A percentile compares a stretch with the other conserved stretches of the same genome.
phyloP scores from a whole-genome alignment of 2,113 vertebrate genomes.

The Rhea pennata region DNA sequence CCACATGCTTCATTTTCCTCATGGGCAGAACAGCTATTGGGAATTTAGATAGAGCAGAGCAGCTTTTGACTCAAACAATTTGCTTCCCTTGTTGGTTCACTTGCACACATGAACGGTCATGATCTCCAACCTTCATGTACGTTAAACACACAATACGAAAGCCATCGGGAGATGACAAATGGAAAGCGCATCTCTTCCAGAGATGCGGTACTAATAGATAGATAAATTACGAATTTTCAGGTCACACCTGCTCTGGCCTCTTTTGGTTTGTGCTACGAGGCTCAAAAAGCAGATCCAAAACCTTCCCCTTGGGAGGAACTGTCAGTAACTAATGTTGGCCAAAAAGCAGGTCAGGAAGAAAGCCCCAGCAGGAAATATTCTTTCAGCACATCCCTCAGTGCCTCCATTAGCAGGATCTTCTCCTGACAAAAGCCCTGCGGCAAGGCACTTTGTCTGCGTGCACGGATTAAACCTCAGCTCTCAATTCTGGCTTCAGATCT shows the following conservation, averaged over 20 bases:
- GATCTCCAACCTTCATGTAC: neutral
- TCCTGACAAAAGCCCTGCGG: neutral
- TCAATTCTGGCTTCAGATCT: neutral
- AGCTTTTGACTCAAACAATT: neutral
- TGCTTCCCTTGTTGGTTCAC: neutral
- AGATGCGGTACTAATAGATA: neutral
- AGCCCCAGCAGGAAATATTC: neutral
- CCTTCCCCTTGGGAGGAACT: neutral
- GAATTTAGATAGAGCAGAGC: neutral
- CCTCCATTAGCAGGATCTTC: neutral
- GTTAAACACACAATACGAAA: neutral
- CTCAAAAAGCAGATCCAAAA: neutral
- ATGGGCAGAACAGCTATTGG: neutral
- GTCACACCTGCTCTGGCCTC: neutral
- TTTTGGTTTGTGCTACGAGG: neutral
- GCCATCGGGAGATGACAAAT: neutral
- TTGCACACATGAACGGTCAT: neutral
- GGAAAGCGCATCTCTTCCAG: neutral
- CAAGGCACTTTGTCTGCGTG: neutral
- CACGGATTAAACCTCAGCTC: neutral
- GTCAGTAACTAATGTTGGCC: neutral
- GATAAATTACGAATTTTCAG: neutral
- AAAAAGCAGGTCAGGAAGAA: neutral
- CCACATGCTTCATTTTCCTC: neutral
- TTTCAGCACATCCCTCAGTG: neutral